Conservation (phyloP, 2,888 invertebrate genomes). For the Latrodectus elegans region DNA sequence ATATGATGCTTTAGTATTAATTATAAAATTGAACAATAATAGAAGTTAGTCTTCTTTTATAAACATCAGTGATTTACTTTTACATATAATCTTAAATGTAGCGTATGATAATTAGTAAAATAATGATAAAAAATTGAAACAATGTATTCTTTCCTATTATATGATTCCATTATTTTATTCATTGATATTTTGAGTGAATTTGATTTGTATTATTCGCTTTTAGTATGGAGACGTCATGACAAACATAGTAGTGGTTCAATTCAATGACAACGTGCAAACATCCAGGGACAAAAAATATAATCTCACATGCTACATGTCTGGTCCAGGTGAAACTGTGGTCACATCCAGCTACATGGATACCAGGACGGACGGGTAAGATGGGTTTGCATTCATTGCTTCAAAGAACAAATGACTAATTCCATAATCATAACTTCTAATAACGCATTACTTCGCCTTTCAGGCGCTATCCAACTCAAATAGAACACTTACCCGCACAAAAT, state of each 20-base stretch:
- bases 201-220: slow-evolving; percentile 1
- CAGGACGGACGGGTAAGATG: slow-evolving; percentile 78
- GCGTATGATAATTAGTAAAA: too few species aligned
- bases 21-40: too few species aligned
- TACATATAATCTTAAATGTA: too few species aligned
- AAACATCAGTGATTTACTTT: too few species aligned
- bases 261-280: slow-evolving; percentile 93
- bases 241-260: slow-evolving; percentile 94
- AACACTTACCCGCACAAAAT: slow-evolving; percentile 92
- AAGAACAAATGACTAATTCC: not conserved
- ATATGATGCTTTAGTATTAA: too few species aligned
- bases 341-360: slow-evolving; percentile 79
- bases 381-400: not conserved
- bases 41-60: too few species aligned
- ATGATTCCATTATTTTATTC: too few species aligned
- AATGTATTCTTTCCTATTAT: too few species aligned
- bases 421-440: not conserved
- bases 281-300: slow-evolving; percentile 94
- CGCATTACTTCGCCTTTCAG: not conserved
- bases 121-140: too few species aligned
- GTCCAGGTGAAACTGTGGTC: slow-evolving; percentile 93
- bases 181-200: too few species aligned
- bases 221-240: slow-evolving; percentile 94
- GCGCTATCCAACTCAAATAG: slow-evolving; percentile 87
- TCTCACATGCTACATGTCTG: slow-evolving; percentile 90